Evolutionary conservation across 1,140 invertebrate genomes (phyloP), one percentile per base, ranked within the genome.

Genomic region (Leptinotarsa undecemlineata): DNA sequence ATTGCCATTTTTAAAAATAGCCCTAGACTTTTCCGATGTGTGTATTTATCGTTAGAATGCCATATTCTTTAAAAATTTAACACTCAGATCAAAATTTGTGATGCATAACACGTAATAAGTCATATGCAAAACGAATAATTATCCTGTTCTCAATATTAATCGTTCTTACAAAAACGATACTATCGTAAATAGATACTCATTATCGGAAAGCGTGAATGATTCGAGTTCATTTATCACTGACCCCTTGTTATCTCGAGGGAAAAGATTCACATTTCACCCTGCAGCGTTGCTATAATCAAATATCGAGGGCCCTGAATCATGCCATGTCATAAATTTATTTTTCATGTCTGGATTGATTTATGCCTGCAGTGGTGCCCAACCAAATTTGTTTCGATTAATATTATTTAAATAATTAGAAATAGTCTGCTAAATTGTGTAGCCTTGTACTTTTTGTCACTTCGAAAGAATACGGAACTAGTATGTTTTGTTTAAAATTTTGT

Each of bases 191-290:
- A 33, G 63, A 33, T 13, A 64, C 20, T 64, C 63, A 64, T 64
- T 64, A 64, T 64, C 63, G 14, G 26, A 19, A 20, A 64, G 63
- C 63, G 17, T 68, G 26, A 47, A 68, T 68, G 26, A 68, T 68
- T 68, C 42, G 6, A 42, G 67, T 68, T 68, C 48, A 48, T 69
- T 69, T 48, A 47, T 69, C 68, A 69, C 17, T 69, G 68, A 69
- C 68, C 68, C 68, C 8, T 69, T 11, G 42, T 69, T 69, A 69
- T 69, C 68, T 69, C 68, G 3, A n/a, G 68, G 68, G 68, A 69
- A 69, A 69, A 47, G 68, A 69, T 69, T 69, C 68, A 69, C 68
- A 69, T 69, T 69, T 69, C 48, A 48, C 68, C 48, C 68, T 48
- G 48, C 68, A 69, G 33, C 48, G 48, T 42, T 11, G 68, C n/a